phyloP scores from a whole-genome alignment of 30 jellyfish, hydroid and myxozoan genomes.

The Rhopilema esculentum region DNA sequence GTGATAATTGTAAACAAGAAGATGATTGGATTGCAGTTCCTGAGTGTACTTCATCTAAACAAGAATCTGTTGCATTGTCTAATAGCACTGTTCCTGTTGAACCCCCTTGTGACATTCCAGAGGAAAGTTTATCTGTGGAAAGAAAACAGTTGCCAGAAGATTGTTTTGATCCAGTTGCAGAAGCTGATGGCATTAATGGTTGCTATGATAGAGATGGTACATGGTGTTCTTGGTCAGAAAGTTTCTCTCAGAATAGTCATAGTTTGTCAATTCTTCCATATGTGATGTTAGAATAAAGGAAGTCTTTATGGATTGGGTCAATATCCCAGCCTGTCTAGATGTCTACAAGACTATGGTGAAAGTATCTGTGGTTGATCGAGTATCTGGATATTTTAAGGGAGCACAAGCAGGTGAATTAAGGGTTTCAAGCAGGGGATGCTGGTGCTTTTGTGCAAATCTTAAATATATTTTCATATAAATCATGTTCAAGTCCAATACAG shows the following conservation, averaged over 20 bases:
- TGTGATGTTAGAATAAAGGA: constrained; percentile 72
- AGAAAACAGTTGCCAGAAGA: constrained; percentile 68
- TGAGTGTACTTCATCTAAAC: background rate
- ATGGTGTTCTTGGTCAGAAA: constrained; percentile 89
- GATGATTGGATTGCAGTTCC: constrained; percentile 31
- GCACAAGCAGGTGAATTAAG: background rate
- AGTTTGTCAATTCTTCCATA: constrained; percentile 73
- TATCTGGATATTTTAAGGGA: background rate
- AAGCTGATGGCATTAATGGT: constrained; percentile 95
- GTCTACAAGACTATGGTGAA: too few species aligned
- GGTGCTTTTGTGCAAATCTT: background rate
- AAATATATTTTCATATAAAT: background rate
- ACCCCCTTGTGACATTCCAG: constrained; percentile 75
- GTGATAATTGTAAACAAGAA: background rate
- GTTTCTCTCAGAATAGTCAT: constrained; percentile 54
- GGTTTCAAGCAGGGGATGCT: background rate
- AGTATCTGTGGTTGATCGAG: background rate
- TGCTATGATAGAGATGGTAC: constrained; percentile 61
- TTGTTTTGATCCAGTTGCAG: constrained; percentile 44
- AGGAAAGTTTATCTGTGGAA: constrained; percentile 74
- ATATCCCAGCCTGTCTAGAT: background rate
- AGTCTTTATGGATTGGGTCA: background rate
- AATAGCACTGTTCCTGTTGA: background rate
- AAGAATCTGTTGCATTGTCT: background rate
- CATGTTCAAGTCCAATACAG: background rate